These are phyloP conservation scores for Danionella dracula DNA, from an alignment of 2,797 vertebrate species.

Conservation along the genomic window DNA sequence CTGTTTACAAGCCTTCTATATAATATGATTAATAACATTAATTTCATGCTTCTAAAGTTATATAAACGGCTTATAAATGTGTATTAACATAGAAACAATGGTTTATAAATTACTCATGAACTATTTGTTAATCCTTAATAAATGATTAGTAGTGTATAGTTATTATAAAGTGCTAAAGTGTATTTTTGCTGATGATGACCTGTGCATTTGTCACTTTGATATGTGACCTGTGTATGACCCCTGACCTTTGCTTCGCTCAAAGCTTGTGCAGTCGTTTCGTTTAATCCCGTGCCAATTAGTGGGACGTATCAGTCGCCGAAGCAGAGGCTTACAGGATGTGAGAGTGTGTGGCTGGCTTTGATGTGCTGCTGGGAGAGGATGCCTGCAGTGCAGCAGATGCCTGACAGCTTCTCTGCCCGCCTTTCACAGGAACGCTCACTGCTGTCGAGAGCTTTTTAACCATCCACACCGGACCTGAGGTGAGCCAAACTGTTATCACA, in stretches of 20 bases:
- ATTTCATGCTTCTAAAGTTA: no score
- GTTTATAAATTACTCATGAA: no score
- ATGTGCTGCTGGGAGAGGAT: background rate
- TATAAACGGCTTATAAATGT: no score
- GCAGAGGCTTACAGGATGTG: conserved; percentile 15
- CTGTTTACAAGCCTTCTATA: no score
- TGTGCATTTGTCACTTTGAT: background rate
- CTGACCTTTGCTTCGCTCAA: background rate
- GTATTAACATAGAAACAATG: no score
- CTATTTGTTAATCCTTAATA: no score
- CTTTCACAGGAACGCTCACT: conserved; percentile 77
- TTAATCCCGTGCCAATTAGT: conserved; percentile 19
- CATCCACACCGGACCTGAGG: conserved; percentile 72
- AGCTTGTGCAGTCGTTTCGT: background rate
- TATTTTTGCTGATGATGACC: no score
- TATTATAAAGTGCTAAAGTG: no score
- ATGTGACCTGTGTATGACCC: background rate
- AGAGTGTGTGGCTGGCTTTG: background rate
- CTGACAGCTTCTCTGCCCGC: background rate
- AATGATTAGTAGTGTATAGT: no score
- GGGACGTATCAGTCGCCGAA: background rate
- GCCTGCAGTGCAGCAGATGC: conserved; percentile 13
- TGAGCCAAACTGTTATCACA: conserved; percentile 50
- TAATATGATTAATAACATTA: no score
- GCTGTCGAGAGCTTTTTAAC: conserved; percentile 82